Evolutionary conservation across 35 echinoderm and acorn worm genomes (phyloP), one percentile per base, ranked within the genome.

Genomic region (Patiria miniata): DNA sequence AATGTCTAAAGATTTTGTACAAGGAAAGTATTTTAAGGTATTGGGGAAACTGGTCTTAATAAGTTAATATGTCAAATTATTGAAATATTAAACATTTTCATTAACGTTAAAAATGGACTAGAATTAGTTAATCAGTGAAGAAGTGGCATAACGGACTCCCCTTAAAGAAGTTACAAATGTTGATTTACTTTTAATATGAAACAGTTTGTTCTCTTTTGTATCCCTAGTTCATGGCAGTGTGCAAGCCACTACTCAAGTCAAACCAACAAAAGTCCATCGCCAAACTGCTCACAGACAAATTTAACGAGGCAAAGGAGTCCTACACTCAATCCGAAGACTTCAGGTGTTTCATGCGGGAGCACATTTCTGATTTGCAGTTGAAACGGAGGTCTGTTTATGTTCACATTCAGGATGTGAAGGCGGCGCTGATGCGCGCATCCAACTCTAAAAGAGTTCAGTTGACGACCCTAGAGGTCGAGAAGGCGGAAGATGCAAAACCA

Each of bases 201-300:
- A n/a, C n/a, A n/a, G n/a, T n/a, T n/a, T n/a, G 32, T 80, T 80
- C 18, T 42, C 59, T 29, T 51, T 17, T 18, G 34, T 53, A 23
- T 77, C 83, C 53, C 15, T 61, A 90, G 88, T 90, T 90, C 76
- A 61, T 81, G 26, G 8, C 32, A 51, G 38, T 90, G 81, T 90
- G 88, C 60, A 36, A 78, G 40, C 60, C 59, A 39, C 85, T 87
- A 1, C 40, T 51, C 39, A 68, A 68, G 40, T 9, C 37, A 8
- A 56, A 47, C 38, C 69, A 87, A 50, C 69, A 87, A 19, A 73
- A 87, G 17, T 1, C 28, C 10, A 12, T 87, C 7, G 23, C 26
- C 26, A 87, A 87, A 68, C 4, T 87, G 7, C 77, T 40, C 40
- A 77, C 18, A 19, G 77, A 79, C 51, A 68, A 52, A 18, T 90